phyloP scores from a whole-genome alignment of 2,113 vertebrate species.

The Larimichthys polyactis region DNA sequence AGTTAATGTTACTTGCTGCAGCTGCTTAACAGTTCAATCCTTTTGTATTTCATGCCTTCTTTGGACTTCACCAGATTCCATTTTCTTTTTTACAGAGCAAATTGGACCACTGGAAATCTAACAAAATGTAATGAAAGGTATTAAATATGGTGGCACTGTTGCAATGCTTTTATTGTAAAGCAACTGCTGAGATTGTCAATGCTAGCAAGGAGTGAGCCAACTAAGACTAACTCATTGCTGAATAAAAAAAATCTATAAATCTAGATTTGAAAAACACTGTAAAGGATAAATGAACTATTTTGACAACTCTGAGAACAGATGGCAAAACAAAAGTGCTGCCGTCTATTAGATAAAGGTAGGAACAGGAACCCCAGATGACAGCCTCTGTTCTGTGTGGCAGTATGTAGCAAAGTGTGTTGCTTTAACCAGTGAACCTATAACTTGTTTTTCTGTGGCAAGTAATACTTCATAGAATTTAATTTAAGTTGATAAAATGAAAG shows the following conservation, averaged over 20 bases:
- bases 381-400: not conserved
- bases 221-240: not conserved
- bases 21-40: not conserved
- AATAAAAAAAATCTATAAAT: conserved; percentile 2
- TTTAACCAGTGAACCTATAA: not conserved
- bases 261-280: conserved; percentile 1
- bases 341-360: not conserved
- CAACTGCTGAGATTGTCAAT: conserved; percentile 5
- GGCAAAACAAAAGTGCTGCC: not conserved
- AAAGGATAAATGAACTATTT: conserved; percentile 9
- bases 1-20: not conserved
- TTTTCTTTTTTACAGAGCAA: not conserved
- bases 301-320: not conserved
- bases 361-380: not conserved
- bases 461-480: not conserved
- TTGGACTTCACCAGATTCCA: not conserved
- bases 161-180: conserved; percentile 22
- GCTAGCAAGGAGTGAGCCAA: conserved; percentile 25
- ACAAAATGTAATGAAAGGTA: conserved; percentile 9
- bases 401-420: not conserved
- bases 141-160: conserved; percentile 34
- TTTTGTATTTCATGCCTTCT: not conserved
- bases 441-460: not conserved
- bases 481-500: not conserved
- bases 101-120: conserved; percentile 1